Evolutionary conservation across 2,113 vertebrate genomes (phyloP).

Genomic region (Megalops atlanticus): DNA sequence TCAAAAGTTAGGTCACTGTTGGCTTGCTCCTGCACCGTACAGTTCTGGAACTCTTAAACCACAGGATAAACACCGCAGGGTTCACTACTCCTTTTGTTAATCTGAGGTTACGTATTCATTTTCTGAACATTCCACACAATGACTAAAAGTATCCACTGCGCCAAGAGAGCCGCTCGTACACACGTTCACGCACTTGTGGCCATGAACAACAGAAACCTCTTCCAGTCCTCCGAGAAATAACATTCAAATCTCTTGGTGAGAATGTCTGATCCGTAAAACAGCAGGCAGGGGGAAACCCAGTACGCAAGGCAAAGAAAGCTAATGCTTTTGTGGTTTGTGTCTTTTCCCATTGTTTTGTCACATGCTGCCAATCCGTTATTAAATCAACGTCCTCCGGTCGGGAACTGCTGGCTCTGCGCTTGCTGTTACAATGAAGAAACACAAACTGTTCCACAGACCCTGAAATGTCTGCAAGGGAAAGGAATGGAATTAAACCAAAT

Average conservation of each 20-base stretch:
- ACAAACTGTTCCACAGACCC: neutral
- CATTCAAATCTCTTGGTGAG: neutral
- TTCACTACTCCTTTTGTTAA: too few species aligned
- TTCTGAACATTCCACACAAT: too few species aligned
- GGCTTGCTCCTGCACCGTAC: too few species aligned
- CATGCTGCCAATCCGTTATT: neutral
- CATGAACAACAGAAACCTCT: neutral
- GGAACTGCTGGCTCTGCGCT: neutral
- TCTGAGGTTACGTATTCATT: too few species aligned
- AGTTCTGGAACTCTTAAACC: too few species aligned
- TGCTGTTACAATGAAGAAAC: neutral
- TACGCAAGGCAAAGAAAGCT: neutral
- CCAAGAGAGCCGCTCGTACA: too few species aligned
- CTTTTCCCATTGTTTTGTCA: neutral
- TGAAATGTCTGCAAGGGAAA: neutral
- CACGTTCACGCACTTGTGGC: neutral
- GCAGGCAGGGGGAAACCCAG: neutral
- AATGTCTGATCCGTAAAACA: neutral
- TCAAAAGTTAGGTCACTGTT: too few species aligned
- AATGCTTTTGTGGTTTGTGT: neutral
- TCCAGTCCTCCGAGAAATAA: neutral
- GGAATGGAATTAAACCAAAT: neutral
- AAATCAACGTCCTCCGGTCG: neutral
- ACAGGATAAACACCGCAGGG: too few species aligned
- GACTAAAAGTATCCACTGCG: neutral